Evolutionary conservation across 2,888 invertebrate species (phyloP), one percentile per base, ranked within the genome.

Genomic region (Yponomeuta sedellus): DNA sequence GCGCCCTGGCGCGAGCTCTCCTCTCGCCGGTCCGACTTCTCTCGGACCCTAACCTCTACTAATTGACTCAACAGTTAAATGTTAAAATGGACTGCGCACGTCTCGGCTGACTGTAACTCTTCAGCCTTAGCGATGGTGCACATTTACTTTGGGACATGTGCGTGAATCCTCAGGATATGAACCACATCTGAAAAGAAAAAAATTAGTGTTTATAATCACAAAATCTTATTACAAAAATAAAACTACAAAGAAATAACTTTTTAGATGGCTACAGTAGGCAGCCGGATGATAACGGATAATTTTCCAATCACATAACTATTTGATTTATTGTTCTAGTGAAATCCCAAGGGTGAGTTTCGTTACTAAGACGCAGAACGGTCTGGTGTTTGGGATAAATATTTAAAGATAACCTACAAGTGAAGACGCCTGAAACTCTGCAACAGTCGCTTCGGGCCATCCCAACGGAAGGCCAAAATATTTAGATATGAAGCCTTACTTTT

Each of bases 171-270:
- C 80, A 78, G 80, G 81, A 80, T 83, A 81, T 80, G 80, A 82
- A 83, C 78, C 82, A 84, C 83, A 83, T 86, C 90, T 90, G 89
- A 70, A 86, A 88, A 73, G 69, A 84, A 81, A 75, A 76, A 81
- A 81, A 74, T 8, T 16, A 3, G 44, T 16, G 12, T 3, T 73
- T 61, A 64, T 64, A 66, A 59, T 64, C 67, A n/a, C n/a, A n/a
- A n/a, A n/a, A n/a, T 62, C 1, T 1, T 39, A 5, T 62, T 12
- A 6, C 1, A 12, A 52, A 52, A 16, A 44, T 2, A 22, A 19
- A 19, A 58, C 58, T 22, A 10, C 8, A 44, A 34, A 40, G 56
- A 65, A 64, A 16, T 16, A 63, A 59, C 19, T 25, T 1, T 5
- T 25, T 25, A 56, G 64, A 57, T 63, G 64, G 67, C 1, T 52